These are phyloP conservation scores for Drosophila seguyi DNA, from an alignment of 1,140 invertebrate species.

Conservation along the genomic window DNA sequence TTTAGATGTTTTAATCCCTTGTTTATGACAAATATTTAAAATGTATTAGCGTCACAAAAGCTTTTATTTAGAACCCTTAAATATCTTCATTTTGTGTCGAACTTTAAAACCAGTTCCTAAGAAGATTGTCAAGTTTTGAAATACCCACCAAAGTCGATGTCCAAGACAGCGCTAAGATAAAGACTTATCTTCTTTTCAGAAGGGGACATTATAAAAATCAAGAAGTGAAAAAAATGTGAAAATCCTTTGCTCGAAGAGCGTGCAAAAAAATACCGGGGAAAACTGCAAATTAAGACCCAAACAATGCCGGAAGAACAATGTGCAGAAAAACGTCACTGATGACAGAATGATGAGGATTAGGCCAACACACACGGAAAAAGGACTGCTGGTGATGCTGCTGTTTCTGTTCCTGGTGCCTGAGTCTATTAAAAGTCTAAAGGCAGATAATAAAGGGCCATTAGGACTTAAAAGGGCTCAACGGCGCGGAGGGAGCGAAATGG, in stretches of 20 bases:
- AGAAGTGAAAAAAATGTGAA: conserved; percentile 74
- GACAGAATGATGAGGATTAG: conserved; percentile 85
- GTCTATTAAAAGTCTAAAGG: conserved; percentile 85
- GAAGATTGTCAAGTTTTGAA: neutral
- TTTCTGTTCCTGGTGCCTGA: conserved; percentile 65
- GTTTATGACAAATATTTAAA: conserved; percentile 1
- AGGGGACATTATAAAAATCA: conserved; percentile 50
- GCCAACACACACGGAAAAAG: conserved; percentile 50
- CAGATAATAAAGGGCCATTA: conserved; percentile 85
- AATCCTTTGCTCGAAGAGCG: conserved; percentile 59
- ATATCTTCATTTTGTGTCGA: too few species aligned
- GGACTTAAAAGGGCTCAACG: conserved; percentile 85
- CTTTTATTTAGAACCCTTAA: neutral
- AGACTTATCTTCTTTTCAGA: neutral
- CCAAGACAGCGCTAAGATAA: conserved; percentile 1
- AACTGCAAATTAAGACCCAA: conserved; percentile 77
- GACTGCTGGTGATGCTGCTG: conserved; percentile 20
- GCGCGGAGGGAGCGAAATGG: conserved; percentile 67
- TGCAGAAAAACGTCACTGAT: conserved; percentile 84
- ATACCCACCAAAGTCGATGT: conserved; percentile 1
- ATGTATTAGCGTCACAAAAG: neutral
- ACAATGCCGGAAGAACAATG: conserved; percentile 77
- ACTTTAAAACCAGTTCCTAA: conserved; percentile 5
- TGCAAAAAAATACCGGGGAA: conserved; percentile 49
- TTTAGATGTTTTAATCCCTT: neutral